Evolutionary conservation across 2,797 vertebrate species (phyloP).

Genomic region (Enoplosus armatus): DNA sequence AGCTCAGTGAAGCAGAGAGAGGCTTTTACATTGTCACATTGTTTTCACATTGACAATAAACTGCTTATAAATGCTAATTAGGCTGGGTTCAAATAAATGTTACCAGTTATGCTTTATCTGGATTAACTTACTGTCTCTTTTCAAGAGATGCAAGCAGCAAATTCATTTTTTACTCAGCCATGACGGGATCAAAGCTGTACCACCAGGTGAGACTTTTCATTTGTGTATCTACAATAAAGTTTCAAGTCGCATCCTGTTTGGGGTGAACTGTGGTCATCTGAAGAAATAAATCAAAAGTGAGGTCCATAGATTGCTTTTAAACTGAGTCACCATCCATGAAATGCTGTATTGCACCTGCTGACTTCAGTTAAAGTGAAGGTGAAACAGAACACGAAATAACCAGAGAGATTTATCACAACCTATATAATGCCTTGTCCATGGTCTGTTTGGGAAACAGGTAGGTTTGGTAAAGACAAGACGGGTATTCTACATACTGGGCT

Average conservation of each 20-base stretch:
- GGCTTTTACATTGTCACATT: neutral
- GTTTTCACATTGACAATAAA: neutral
- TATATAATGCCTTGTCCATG: neutral
- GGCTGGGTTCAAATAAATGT: neutral
- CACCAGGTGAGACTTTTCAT: neutral
- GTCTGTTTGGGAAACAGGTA: conserved; percentile 7
- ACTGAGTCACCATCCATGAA: conserved; percentile 1
- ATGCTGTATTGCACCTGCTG: conserved; percentile 15
- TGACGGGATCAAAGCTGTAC: neutral
- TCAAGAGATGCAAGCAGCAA: conserved; percentile 1
- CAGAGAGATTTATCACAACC: neutral
- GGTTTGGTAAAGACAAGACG: conserved; percentile 10
- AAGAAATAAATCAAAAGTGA: conserved; percentile 23
- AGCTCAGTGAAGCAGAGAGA: fast-evolving
- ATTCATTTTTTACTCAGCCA: neutral
- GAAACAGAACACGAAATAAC: conserved; percentile 4
- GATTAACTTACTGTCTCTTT: neutral
- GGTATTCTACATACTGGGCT: conserved; percentile 13
- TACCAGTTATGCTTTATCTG: neutral
- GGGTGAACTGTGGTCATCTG: neutral
- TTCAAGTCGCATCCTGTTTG: neutral
- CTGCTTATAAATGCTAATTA: neutral
- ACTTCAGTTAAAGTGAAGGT: neutral
- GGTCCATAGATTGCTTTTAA: conserved; percentile 3
- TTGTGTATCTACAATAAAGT: neutral